These are phyloP conservation scores for Formicarius rufipectus DNA, from an alignment of 2,113 vertebrate genomes.

Conservation along the genomic window DNA sequence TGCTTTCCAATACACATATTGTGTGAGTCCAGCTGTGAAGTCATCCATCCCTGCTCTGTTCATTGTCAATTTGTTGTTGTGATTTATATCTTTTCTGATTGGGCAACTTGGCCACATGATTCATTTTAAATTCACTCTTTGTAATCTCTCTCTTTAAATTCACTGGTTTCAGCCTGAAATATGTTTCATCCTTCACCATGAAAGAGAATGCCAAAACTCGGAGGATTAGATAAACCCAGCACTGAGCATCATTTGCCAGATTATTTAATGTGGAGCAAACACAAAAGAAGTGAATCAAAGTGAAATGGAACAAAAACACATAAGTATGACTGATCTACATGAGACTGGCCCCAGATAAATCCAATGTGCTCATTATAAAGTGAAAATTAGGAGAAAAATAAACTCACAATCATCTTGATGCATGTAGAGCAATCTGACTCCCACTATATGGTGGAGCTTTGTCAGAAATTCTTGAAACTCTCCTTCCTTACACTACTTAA, in stretches of 20 bases:
- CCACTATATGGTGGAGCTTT: background rate
- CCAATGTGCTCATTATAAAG: background rate
- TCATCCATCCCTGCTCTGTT: background rate
- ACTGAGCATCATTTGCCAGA: background rate
- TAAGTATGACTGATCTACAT: background rate
- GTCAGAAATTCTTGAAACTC: background rate
- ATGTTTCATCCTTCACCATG: background rate
- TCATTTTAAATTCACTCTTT: background rate
- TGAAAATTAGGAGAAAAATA: background rate
- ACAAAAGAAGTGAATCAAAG: background rate
- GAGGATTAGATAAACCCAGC: background rate
- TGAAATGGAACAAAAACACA: conserved; percentile 23
- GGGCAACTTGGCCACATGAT: background rate
- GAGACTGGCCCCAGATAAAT: background rate
- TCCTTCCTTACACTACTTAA: background rate
- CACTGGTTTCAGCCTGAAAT: background rate
- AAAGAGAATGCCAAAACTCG: background rate
- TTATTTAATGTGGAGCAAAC: background rate
- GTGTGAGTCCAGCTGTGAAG: conserved; percentile 33
- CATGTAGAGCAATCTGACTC: background rate
- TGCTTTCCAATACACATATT: conserved; percentile 18
- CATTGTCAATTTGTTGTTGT: background rate
- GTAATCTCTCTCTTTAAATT: background rate
- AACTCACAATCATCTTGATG: background rate
- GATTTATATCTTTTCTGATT: conserved; percentile 1